A percentile compares a stretch with the other conserved stretches of the same genome.
Conservation (phyloP, 2,113 vertebrate genomes). For the Bagarius yarrelli region DNA sequence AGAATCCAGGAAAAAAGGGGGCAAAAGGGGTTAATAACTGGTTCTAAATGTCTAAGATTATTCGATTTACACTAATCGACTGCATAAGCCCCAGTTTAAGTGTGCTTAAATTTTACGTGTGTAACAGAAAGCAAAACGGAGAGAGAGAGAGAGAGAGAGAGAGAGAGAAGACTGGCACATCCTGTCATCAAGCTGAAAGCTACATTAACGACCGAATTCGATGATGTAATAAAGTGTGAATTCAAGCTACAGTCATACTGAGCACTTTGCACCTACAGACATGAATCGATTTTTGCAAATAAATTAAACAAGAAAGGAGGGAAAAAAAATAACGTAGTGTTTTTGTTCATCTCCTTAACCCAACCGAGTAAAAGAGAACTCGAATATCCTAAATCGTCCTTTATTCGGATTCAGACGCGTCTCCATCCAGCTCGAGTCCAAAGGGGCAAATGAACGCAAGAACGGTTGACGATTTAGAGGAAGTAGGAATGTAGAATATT, state of each 20-base stretch:
- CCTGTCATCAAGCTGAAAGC: background rate
- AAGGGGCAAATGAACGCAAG: background rate
- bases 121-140: background rate
- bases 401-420: background rate
- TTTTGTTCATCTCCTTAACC: background rate
- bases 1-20: background rate
- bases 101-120: too few species aligned
- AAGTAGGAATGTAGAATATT: slow-evolving; percentile 22
- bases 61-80: background rate
- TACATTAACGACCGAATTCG: background rate
- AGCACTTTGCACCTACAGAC: background rate
- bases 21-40: background rate
- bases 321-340: background rate
- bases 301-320: background rate
- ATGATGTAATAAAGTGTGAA: background rate
- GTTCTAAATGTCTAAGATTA: background rate
- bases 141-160: too few species aligned
- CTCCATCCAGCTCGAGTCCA: background rate
- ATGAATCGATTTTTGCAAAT: background rate
- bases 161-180: background rate
- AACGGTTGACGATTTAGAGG: background rate
- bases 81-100: background rate
- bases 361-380: background rate
- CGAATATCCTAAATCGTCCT: background rate
- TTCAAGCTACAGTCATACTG: background rate